phyloP scores from a whole-genome alignment of 2,888 invertebrate species.

The Hecatera dysodea region DNA sequence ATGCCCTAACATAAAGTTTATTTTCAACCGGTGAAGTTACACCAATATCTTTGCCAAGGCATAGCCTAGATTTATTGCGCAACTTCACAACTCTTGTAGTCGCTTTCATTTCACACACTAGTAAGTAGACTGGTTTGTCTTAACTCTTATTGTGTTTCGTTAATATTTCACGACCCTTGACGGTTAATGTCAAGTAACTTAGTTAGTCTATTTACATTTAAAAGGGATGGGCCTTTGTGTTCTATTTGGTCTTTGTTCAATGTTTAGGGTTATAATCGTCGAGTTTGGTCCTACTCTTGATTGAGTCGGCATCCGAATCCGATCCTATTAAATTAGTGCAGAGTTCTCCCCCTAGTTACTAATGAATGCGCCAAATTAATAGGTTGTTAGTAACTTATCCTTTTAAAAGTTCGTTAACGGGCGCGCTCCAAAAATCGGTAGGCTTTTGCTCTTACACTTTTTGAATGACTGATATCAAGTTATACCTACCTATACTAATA shows the following conservation, averaged over 20 bases:
- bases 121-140: conserved; percentile 78
- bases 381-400: conserved; percentile 59
- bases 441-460: conserved; percentile 32
- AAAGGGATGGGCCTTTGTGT: conserved; percentile 60
- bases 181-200: conserved; percentile 64
- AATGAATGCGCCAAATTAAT: conserved; percentile 57
- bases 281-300: conserved; percentile 28
- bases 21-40: conserved; percentile 48
- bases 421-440: conserved; percentile 25
- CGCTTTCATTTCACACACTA: conserved; percentile 85
- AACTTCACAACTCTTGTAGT: conserved; percentile 86
- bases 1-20: conserved; percentile 45
- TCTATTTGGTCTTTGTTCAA: conserved; percentile 62
- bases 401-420: conserved; percentile 52
- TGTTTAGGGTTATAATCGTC: conserved; percentile 32
- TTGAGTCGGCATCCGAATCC: conserved; percentile 43
- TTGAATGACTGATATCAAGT: conserved; percentile 20
- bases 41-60: conserved; percentile 63
- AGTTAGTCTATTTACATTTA: conserved; percentile 65
- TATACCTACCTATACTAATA: background rate
- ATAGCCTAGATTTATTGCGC: conserved; percentile 82
- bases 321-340: conserved; percentile 49
- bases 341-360: conserved; percentile 48
- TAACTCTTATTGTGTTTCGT: conserved; percentile 70
- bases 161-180: conserved; percentile 65